Percentiles rank a stretch among this genome's conserved stretches.
These are phyloP conservation scores for Parascotia fuliginaria DNA, from an alignment of 2,888 invertebrate genomes.

Conservation along the genomic window DNA sequence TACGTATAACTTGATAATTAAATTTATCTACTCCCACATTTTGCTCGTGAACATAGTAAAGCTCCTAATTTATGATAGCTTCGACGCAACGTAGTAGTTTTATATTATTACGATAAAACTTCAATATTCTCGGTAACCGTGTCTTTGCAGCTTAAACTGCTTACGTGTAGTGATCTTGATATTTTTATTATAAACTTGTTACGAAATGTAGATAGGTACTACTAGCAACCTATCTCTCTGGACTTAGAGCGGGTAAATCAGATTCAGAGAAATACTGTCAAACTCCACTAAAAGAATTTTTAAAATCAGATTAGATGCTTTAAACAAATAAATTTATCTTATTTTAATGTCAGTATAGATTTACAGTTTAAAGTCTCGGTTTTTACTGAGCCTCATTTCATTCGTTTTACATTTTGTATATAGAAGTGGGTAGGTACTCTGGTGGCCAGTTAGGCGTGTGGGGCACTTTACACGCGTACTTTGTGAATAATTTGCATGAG, in stretches of 20 bases:
- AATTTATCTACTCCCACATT: slow-evolving; percentile 13
- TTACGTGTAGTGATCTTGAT: slow-evolving; percentile 27
- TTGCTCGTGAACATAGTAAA: slow-evolving; percentile 4
- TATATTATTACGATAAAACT: slow-evolving; percentile 31
- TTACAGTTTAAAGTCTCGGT: slow-evolving; percentile 17
- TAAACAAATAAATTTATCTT: no score
- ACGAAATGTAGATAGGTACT: slow-evolving; percentile 19
- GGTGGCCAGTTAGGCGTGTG: slow-evolving; percentile 64
- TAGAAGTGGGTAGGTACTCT: slow-evolving; percentile 53
- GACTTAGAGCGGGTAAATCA: no score
- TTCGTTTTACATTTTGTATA: slow-evolving; percentile 53
- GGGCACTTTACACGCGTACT: slow-evolving; percentile 64
- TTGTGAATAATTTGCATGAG: slow-evolving; percentile 74
- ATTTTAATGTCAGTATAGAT: no score
- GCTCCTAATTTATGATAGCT: slow-evolving; percentile 16
- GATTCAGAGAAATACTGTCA: no score
- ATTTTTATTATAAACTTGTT: slow-evolving; percentile 18
- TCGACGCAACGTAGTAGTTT: slow-evolving; percentile 19
- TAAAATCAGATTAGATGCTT: no score
- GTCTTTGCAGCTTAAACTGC: slow-evolving; percentile 24
- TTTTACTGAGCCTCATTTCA: slow-evolving; percentile 43
- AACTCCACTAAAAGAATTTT: no score
- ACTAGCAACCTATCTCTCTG: no score
- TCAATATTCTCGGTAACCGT: slow-evolving; percentile 9
- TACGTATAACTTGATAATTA: slow-evolving; percentile 24